Evolutionary conservation across 2,797 vertebrate species (phyloP), one percentile per base, ranked within the genome.

Genomic region (Lemur catta): DNA sequence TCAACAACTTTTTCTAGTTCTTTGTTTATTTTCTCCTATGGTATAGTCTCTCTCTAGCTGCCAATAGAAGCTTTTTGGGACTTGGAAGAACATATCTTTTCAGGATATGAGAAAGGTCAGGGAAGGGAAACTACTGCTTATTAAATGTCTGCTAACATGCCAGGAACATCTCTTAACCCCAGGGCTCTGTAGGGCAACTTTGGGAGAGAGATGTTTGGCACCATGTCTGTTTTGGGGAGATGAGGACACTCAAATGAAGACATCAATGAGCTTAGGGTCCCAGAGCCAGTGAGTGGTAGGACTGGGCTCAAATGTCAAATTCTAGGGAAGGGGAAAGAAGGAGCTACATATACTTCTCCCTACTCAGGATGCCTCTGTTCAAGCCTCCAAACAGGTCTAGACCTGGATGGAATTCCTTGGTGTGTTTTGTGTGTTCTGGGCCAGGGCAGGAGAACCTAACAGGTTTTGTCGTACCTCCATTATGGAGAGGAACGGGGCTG

Each of bases 21-120:
- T 79, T 81, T 67, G 18, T 90, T 79, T 76, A 33, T 92, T 87
- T 91, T 92, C 50, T 89, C 26, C 1, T 72, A 4, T 81, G 9
- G 7, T 69, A 0, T 11, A 81, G 28, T 61, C n/a, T 94, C 67
- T 79, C 17, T 38, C 18, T 80, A 18, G 41, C n/a, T 80, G 38
- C 55, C 20, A 69, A 4, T 55, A 74, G 65, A 90, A 94, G 14
- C 18, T 67, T 80, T 84, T 35, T 7, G 28, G 57, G 69, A 63
- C 57, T n/a, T 75, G n/a, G 46, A 72, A 93, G 72, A 95, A 79
- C 15, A 7, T 88, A 22, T 65, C 48, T 95, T 84, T 88, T 93
- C 30, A 78, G 74, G 65, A 69, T 30, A 52, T n/a, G 88, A 67
- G 67, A 33, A 93, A 93, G 33, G 33, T 46, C 6, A 38, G 4